Evolutionary conservation across 64 coral and sea anemone species (phyloP), one percentile per base, ranked within the genome.

Genomic region (Pocillopora verrucosa): DNA sequence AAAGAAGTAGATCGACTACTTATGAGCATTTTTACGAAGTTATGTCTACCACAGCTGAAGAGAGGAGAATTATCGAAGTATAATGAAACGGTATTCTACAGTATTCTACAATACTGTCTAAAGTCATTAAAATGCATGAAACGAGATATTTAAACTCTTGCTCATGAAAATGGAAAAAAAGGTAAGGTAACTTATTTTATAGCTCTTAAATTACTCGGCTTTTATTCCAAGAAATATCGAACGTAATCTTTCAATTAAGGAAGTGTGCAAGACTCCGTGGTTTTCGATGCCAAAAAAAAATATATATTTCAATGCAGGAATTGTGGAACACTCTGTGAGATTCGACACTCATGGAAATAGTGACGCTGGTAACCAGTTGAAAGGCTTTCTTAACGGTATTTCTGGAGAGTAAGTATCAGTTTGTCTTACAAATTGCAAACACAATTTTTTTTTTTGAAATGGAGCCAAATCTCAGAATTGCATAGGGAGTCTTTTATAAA

Each of bases 341-440:
- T 88, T 1, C 61, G 86, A 88, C 24, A 76, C 86, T 61, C 61
- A 76, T 13, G 30, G 26, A 20, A 58, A 35, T 37, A 9, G 11
- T 63, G 25, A 22, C 25, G 12, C 72, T 61, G 86, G 72, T 62
- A 34, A 45, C 14, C 13, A 58, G 14, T 15, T 78, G 19, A 63
- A 61, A 61, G 58, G 76, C 30, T 88, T 61, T 78, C 75, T 88
- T 1, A 88, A 77, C 1, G 60, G 20, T 4, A 14, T 76, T 37
- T 30, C 16, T 22, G 86, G 86, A 37, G 58, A 76, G 86, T 88
- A 61, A 76, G 86, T 88, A 16, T 5, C 20, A 16, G 5, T 11
- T 51, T 24, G 70, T 14, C 22, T 83, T 4, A 4, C 10, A 67
- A n/a, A 37, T 38, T 38, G 41, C 41, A 51, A 11, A 0, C 16